Evolutionary conservation across 2,113 vertebrate genomes (phyloP), one percentile per base, ranked within the genome.

Genomic region (Motacilla alba): DNA sequence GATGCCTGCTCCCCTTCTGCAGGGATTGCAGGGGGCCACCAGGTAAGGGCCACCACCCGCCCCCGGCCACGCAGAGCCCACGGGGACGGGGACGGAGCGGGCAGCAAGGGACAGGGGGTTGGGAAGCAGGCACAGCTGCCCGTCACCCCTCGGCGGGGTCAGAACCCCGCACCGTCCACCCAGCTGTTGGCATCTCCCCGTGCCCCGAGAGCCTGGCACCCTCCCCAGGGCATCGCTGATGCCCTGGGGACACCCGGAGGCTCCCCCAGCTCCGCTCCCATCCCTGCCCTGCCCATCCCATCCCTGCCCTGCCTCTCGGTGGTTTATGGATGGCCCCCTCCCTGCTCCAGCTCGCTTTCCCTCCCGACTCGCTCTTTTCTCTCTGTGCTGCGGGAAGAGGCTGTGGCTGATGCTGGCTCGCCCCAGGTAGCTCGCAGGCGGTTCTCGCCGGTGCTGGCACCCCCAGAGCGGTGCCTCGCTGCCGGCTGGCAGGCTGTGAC

Each of bases 261-360:
- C 39, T 90, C 81, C 74, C 47, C 28, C 50, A 60, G 49, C 55
- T 95, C 72, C 31, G 10, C 15, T 72, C 68, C 66, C 77, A 35
- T 7, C 73, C 49, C 17, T 11, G 4, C 27, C 50, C 46, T 22
- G 20, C 46, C 46, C 15, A 2, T 20, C 73, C 81, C 56, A 15
- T 3, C 24, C 52, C 78, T 5, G 63, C 52, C 63, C 77, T 66
- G 87, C 56, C 26, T 52, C 89, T 68, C 83, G 7, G 73, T 97
- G 93, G 93, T 97, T 97, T 97, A 97, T 97, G 97, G 97, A 97
- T 97, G 97, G 97, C 95, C 78, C 87, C 81, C 13, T 94, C 87
- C 79, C 92, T 53, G 84, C 83, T 83, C 69, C 59, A 53, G 75
- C 66, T 91, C 3, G 93, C 95, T 95, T 95, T 62, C 91, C 85